Evolutionary conservation across 1,140 invertebrate genomes (phyloP).

Genomic region (Bombus ignitus): DNA sequence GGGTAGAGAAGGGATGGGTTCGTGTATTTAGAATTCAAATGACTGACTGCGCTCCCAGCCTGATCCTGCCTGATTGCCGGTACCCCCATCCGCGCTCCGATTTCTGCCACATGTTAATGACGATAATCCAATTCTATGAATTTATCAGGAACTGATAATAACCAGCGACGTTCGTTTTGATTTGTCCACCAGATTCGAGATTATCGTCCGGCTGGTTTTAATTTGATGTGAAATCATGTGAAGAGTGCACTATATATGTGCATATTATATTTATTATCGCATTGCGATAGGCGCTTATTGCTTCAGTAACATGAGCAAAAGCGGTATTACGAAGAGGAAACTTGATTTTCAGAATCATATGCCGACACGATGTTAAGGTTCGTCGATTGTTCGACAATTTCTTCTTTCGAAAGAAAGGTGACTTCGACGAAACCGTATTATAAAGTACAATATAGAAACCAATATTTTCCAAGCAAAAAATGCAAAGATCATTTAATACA

Average conservation of each 20-base stretch:
- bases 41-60: conserved; percentile 33
- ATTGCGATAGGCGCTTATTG: too few relatives aligned
- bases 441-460: too few relatives aligned
- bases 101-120: conserved; percentile 18
- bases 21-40: conserved; percentile 55
- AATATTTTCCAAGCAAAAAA: background rate
- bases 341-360: too few relatives aligned
- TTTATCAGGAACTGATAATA: conserved; percentile 51
- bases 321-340: too few relatives aligned
- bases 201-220: conserved; percentile 5
- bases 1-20: background rate
- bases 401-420: too few relatives aligned
- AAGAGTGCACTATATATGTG: too few relatives aligned
- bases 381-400: too few relatives aligned
- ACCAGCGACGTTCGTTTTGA: conserved; percentile 21
- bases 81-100: background rate
- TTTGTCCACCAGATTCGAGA: conserved; percentile 12
- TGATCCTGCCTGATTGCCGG: conserved; percentile 26
- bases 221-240: background rate
- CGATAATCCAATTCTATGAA: conserved; percentile 51
- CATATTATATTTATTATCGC: background rate
- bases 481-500: too few relatives aligned
- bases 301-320: too few relatives aligned
- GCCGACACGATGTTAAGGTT: too few relatives aligned
- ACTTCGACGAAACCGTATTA: too few relatives aligned